These are phyloP conservation scores for Argentina silus DNA, from an alignment of 2,797 vertebrate genomes.

Conservation along the genomic window DNA sequence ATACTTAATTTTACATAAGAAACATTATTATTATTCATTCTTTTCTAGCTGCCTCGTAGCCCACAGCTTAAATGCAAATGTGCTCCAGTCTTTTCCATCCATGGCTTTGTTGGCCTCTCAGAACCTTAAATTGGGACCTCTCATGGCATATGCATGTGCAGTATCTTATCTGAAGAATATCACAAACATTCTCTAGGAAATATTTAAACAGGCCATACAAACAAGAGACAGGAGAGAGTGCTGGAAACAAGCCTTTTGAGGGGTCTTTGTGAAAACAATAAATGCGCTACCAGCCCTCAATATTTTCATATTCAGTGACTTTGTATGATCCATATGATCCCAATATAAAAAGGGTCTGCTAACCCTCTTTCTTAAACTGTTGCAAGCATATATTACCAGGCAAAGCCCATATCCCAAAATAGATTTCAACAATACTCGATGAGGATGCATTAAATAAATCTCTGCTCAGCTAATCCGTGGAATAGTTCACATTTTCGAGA, in stretches of 20 bases:
- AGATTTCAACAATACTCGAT: constrained; percentile 86
- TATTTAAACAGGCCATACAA: constrained; percentile 83
- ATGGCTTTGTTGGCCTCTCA: constrained; percentile 75
- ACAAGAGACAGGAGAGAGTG: constrained; percentile 66
- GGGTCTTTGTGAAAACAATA: constrained; percentile 70
- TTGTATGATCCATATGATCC: constrained; percentile 80
- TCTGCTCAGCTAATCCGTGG: constrained; percentile 83
- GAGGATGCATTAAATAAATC: constrained; percentile 90
- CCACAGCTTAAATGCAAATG: constrained; percentile 78
- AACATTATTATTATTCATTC: constrained; percentile 76
- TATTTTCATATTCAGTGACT: constrained; percentile 81
- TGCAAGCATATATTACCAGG: constrained; percentile 88
- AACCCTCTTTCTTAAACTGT: constrained; percentile 85
- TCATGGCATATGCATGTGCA: constrained; percentile 79
- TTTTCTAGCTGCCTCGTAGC: constrained; percentile 65
- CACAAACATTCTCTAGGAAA: constrained; percentile 79
- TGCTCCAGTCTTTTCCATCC: constrained; percentile 66
- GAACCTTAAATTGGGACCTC: constrained; percentile 78
- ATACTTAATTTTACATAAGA: constrained; percentile 80
- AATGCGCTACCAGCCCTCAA: constrained; percentile 67
- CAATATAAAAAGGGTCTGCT: constrained; percentile 81
- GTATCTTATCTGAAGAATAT: constrained; percentile 79
- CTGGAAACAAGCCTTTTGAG: constrained; percentile 64
- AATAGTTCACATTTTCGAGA: constrained; percentile 81
- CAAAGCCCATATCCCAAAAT: constrained; percentile 83